Evolutionary conservation across 2,888 invertebrate genomes (phyloP).

Genomic region (Cerceris ruficornis): DNA sequence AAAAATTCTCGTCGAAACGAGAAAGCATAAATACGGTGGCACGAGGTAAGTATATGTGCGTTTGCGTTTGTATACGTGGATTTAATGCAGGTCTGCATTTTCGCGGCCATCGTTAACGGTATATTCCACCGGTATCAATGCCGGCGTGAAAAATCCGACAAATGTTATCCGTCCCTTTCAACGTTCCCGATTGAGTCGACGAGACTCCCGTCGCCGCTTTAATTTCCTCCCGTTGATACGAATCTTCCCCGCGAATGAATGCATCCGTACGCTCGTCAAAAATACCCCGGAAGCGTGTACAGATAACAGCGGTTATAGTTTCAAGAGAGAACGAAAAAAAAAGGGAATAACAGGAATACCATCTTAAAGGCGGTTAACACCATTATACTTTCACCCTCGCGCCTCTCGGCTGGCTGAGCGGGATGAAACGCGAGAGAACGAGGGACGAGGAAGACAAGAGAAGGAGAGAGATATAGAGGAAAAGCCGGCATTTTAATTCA

Average conservation of each 20-base stretch:
- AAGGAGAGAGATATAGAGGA: constrained; percentile 19
- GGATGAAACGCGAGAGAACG: neutral
- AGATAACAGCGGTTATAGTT: neutral
- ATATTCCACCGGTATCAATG: too few species aligned
- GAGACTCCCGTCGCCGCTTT: neutral
- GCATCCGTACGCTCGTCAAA: neutral
- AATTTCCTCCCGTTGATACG: neutral
- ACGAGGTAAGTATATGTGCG: neutral
- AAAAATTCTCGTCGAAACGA: too few species aligned
- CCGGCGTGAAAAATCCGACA: too few species aligned
- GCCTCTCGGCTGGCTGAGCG: constrained; percentile 3
- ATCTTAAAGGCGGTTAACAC: constrained; percentile 52
- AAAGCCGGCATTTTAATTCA: neutral
- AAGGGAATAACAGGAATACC: constrained; percentile 13
- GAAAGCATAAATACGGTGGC: neutral
- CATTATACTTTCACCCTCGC: constrained; percentile 22
- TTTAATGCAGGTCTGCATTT: too few species aligned
- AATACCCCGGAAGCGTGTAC: neutral
- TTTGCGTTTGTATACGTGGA: too few species aligned
- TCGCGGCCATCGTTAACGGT: too few species aligned
- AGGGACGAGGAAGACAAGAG: neutral
- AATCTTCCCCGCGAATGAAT: neutral
- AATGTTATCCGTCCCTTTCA: neutral
- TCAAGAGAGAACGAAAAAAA: neutral
- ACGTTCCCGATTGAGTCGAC: neutral